Evolutionary conservation across 1,140 invertebrate species (phyloP), one percentile per base, ranked within the genome.

Genomic region (Druon quercuslanigerum): DNA sequence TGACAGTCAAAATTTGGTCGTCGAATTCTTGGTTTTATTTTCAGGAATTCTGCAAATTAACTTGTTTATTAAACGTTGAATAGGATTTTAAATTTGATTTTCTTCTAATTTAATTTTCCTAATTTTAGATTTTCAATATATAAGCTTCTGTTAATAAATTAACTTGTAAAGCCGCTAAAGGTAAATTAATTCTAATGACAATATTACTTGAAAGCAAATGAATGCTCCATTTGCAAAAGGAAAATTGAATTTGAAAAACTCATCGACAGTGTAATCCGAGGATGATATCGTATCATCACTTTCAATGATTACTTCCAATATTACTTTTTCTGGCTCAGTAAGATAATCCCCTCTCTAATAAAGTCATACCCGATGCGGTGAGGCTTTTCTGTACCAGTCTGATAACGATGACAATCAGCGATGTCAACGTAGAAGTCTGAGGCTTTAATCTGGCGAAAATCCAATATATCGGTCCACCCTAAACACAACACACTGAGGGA

Each of bases 251-350:
- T 66, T 16, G 4, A 33, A 66, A 46, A 66, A 66, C 33, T 66
- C 20, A 13, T 40, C 14, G 60, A 66, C 14, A 66, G 40, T 46
- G 40, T 66, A 66, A 66, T 66, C 33, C 60, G n/a, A n/a, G 60
- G 25, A 46, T 7, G 40, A 40, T 33, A 40, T 66, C 25, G 33
- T 46, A 66, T 66, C 60, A 46, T 66, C 60, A 66, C 40, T 40
- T 66, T 66, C 33, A 40, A 66, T 66, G 60, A 66, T 66, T 40
- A 40, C 60, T 40, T 66, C 13, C 60, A 66, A 66, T 66, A 66
- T 40, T 25, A 66, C 60, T 46, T 66, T 66, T 33, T 40, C 7
- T 54, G 19, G 6, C 8, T 8, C 60, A 40, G n/a, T 7, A 66
- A 16, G 9, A 66, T 40, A 33, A 66, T 66, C 40, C 40, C 33